Base-by-base conservation (phyloP, 2,113 vertebrate species). In the Microcebus murinus region DNA sequence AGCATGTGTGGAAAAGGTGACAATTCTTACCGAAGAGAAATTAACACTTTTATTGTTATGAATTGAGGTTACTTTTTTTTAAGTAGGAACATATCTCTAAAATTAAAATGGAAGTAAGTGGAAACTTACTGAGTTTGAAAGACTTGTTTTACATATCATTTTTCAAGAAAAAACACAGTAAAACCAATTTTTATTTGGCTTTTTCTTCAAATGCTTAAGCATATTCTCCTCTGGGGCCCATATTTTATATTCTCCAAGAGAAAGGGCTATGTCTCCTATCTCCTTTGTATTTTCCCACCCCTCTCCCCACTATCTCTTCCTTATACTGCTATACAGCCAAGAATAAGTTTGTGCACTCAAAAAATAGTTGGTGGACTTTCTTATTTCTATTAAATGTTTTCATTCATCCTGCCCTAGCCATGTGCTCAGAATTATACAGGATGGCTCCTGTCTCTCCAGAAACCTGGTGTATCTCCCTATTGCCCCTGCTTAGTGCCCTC, bases 11-110 rank as follows among this genome's bases (percentile, higher is more conserved):
- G 50, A 73, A 95, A 97, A 91, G 67, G 86, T 93, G 73, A 68
- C 20, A 86, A 57, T 73, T 81, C 82, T 95, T 96, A 83, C 39
- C 50, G 42, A 85, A 95, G 61, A 94, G 59, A 96, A 95, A 97
- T 94, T 83, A 94, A 84, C 71, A 97, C 73, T 23, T 86, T 83
- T 94, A 92, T 92, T 87, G 42, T 83, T 96, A 82, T 76, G 48
- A 96, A 97, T 77, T 90, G 55, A 74, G 45, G 67, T 55, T 81
- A 74, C 5, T 59, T 79, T 83, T 59, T 84, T 83, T 76, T 59
- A 95, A 59, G 9, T 82, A 87, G 39, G 57, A 85, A 87, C 57
- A 81, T 57, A 87, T 70, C 42, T 92, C 63, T 90, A 96, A 98
- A 86, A 96, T 91, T 95, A 89, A 97, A 96, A 82, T 82, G 34